Evolutionary conservation across 2,113 vertebrate species (phyloP).

Genomic region (Chlamydotis undulata): DNA sequence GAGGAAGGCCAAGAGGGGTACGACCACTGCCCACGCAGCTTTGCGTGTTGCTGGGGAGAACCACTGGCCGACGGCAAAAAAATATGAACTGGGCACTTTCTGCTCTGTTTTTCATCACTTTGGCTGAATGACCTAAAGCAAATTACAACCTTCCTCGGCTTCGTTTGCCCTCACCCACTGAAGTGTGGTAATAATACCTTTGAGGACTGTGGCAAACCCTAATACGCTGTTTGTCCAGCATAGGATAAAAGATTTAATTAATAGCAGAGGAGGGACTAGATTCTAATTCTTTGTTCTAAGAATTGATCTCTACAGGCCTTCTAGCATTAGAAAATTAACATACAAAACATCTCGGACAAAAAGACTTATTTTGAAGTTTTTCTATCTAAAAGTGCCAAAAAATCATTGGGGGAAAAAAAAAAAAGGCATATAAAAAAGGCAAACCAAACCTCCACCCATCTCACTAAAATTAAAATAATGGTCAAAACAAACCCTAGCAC

Average conservation of each 20-base stretch:
- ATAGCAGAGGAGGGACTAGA: neutral
- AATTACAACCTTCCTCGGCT: neutral
- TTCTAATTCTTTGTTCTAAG: neutral
- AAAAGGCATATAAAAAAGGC: neutral
- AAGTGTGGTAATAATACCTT: neutral
- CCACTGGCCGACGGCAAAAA: neutral
- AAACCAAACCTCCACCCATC: neutral
- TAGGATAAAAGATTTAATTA: slow-evolving; percentile 13
- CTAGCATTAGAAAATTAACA: neutral
- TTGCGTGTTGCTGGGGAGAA: rapidly evolving
- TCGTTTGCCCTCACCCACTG: neutral
- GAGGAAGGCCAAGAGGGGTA: neutral
- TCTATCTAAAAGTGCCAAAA: neutral
- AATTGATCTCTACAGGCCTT: neutral
- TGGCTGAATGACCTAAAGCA: neutral
- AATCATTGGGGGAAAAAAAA: neutral
- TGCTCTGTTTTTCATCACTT: neutral
- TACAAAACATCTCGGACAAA: neutral
- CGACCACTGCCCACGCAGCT: rapidly evolving
- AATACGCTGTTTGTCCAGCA: neutral
- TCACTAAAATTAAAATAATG: neutral
- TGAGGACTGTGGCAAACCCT: neutral
- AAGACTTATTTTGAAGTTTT: neutral
- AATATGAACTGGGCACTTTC: neutral
- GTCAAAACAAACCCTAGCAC: neutral